phyloP scores from a whole-genome alignment of 2,113 vertebrate genomes.

The Cavia porcellus region DNA sequence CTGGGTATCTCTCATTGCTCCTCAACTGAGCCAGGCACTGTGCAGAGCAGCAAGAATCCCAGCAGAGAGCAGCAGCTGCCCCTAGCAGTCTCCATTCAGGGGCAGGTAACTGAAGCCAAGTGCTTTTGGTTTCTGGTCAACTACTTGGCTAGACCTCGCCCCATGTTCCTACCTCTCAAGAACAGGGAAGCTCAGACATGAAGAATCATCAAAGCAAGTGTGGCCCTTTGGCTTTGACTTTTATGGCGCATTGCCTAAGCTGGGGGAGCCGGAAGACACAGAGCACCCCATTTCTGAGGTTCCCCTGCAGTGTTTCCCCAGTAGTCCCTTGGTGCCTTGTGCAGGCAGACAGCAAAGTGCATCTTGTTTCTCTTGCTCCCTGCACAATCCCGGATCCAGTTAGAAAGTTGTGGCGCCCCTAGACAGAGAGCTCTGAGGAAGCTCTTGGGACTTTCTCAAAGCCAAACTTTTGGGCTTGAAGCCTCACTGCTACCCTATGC shows the following conservation, averaged over 20 bases:
- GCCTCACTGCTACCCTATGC: neutral
- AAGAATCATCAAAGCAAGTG: neutral
- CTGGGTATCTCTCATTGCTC: neutral
- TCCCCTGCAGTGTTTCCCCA: neutral
- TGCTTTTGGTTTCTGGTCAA: neutral
- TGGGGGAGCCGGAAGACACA: neutral
- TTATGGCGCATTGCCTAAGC: neutral
- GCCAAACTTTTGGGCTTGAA: neutral
- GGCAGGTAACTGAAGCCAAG: neutral
- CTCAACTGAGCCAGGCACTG: fast-evolving
- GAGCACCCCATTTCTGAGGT: neutral
- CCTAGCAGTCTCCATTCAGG: neutral
- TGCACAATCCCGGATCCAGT: fast-evolving
- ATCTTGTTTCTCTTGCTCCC: no score
- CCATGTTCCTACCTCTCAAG: neutral
- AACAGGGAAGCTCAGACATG: neutral
- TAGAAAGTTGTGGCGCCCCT: neutral
- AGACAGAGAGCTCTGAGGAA: neutral
- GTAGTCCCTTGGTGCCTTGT: no score
- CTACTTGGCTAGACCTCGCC: neutral
- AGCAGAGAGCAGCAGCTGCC: neutral
- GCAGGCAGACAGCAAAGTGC: neutral
- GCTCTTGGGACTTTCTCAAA: neutral
- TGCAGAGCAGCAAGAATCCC: neutral
- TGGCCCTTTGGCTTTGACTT: neutral